Base-by-base conservation (phyloP, 1,140 invertebrate species). In the Colletes latitarsis region DNA sequence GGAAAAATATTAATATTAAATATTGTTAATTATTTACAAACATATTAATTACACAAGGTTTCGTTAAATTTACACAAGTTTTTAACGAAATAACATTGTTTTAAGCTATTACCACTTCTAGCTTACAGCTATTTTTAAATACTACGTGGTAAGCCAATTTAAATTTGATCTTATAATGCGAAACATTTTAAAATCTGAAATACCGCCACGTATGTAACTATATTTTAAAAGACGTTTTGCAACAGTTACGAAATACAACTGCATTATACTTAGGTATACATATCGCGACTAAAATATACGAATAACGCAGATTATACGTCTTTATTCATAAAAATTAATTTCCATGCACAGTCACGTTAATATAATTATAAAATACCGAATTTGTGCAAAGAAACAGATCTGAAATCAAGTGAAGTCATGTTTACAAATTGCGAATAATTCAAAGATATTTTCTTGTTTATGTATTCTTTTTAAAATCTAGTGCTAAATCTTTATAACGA, bases 91-190 rank as follows among this genome's bases (percentile, higher is more conserved):
- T 4, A 53, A 52, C 12, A 41, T 15, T 55, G 41, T n/a, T 53
- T 6, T 9, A n/a, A 6, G 14, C 8, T 19, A 19, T 12, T 69
- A 6, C 12, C 9, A 46, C 6, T 39, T 15, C 15, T 52, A 17
- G 9, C 1, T 53, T 12, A 19, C 8, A 21, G 41, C 60, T 71
- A 71, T 55, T 78, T 78, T 71, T 62, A 17, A 43, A 43, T 15
- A 14, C 10, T 9, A 63, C 5, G 3, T 53, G 17, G 0, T 5
- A 15, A 53, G 14, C 30, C n/a, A 71, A 77, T 63, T 46, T 41
- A 43, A 46, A n/a, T 10, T 12, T 69, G 10, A 53, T 39, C 30
- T 8, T 69, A 69, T 69, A 53, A 39, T 39, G 6, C 2, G 6
- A 39, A 69, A 55, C n/a, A 69, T 55, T 55, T 69, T 55, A 9